A percentile compares a stretch with the other conserved stretches of the same genome.
Evolutionary conservation across 2,113 vertebrate genomes (phyloP).

Genomic region (Equus quagga): DNA sequence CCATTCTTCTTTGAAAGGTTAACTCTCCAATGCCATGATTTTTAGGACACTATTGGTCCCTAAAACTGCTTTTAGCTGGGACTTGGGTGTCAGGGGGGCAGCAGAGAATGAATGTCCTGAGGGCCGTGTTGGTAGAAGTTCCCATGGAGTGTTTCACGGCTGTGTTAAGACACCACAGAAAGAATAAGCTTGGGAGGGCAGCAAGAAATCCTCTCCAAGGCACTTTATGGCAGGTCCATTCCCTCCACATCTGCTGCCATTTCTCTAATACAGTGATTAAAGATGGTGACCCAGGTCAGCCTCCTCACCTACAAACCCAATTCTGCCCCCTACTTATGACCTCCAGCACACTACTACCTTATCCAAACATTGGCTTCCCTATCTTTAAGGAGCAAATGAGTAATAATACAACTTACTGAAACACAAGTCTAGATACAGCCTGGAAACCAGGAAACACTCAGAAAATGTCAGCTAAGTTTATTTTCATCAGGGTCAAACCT

Average conservation of each 20-base stretch:
- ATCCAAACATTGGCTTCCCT: neutral
- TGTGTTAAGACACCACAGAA: neutral
- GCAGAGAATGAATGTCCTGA: neutral
- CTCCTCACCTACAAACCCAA: neutral
- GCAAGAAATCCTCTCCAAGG: neutral
- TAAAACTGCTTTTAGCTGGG: neutral
- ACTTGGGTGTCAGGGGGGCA: rapidly evolving
- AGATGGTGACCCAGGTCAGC: neutral
- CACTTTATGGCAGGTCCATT: neutral
- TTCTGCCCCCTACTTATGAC: neutral
- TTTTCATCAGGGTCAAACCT: neutral
- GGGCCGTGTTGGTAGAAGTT: neutral
- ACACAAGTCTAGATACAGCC: rapidly evolving
- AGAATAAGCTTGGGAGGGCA: too few species aligned
- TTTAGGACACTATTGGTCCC: neutral
- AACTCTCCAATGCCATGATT: neutral
- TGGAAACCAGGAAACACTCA: neutral
- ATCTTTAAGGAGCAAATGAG: neutral
- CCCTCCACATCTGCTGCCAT: neutral
- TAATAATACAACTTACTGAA: neutral
- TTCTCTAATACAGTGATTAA: neutral
- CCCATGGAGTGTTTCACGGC: neutral
- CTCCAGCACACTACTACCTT: neutral
- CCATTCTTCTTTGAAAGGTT: neutral
- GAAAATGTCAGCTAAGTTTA: neutral